A percentile compares a stretch with the other conserved stretches of the same genome.
Evolutionary conservation across 2,888 invertebrate genomes (phyloP).

Genomic region (Apocheima hispidaria): DNA sequence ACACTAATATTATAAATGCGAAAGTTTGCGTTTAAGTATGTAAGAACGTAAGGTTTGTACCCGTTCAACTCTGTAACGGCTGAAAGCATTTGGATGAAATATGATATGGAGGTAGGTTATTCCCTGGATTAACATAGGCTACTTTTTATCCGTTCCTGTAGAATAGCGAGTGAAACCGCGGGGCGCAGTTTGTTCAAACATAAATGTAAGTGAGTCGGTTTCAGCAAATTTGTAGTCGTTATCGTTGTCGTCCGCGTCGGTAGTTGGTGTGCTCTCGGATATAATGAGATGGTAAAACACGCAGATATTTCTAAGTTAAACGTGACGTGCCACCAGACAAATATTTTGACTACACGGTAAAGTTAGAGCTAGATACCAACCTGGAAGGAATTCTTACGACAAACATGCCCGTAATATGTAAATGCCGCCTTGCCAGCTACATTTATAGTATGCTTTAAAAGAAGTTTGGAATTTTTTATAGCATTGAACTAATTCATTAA

Average conservation of each 20-base stretch:
- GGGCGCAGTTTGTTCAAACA: not conserved
- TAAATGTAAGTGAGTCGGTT: not conserved
- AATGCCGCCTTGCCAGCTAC: conserved; percentile 15
- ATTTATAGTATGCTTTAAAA: conserved; percentile 12
- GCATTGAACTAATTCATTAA: not conserved
- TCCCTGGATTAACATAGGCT: no score
- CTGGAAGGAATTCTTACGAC: conserved; percentile 31
- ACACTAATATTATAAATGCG: no score
- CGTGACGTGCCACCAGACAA: conserved; percentile 35
- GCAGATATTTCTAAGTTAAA: conserved; percentile 46
- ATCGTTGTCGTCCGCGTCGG: not conserved
- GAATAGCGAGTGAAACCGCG: no score
- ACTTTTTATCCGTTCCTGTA: no score
- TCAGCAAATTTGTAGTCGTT: not conserved
- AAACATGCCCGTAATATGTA: conserved; percentile 26
- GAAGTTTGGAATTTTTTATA: not conserved
- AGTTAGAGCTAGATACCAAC: conserved; percentile 33
- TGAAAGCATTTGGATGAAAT: no score
- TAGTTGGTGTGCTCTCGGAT: conserved; percentile 40
- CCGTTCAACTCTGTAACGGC: no score
- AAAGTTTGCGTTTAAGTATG: no score
- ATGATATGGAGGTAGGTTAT: no score
- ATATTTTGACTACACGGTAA: conserved; percentile 40
- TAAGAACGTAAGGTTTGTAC: no score
- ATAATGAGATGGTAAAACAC: conserved; percentile 71